Percentiles rank a stretch among this genome's conserved stretches.
phyloP scores from a whole-genome alignment of 2,797 vertebrate genomes.

The Labroides dimidiatus region DNA sequence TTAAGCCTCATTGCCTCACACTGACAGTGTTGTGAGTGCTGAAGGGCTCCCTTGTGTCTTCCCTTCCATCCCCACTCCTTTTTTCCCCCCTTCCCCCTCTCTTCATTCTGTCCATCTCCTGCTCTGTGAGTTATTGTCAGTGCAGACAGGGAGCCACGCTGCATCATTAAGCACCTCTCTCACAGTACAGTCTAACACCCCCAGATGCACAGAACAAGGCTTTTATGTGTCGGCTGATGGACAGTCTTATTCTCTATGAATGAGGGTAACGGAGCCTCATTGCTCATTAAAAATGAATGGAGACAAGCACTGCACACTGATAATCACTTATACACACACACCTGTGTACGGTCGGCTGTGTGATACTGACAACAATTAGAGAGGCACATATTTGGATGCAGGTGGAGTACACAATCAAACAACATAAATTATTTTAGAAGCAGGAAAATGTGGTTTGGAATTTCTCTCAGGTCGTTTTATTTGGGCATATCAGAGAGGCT shows the following conservation, averaged over 20 bases:
- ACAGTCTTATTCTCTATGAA: constrained; percentile 85
- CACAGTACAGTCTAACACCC: constrained; percentile 50
- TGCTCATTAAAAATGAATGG: constrained; percentile 87
- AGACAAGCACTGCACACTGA: constrained; percentile 81
- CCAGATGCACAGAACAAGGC: constrained; percentile 62
- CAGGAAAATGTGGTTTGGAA: constrained; percentile 26
- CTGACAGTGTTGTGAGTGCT: constrained; percentile 69
- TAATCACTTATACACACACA: constrained; percentile 76
- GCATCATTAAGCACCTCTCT: constrained; percentile 69
- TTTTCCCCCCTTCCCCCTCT: constrained; percentile 8
- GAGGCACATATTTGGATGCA: constrained; percentile 37
- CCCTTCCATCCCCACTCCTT: constrained; percentile 26
- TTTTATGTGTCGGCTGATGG: constrained; percentile 80
- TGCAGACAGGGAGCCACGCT: constrained; percentile 55
- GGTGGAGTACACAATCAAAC: constrained; percentile 31
- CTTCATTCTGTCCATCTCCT: constrained; percentile 63
- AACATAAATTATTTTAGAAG: constrained; percentile 32
- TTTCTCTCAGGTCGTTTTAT: constrained; percentile 17
- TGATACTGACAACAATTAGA: constrained; percentile 53
- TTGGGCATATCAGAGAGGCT: constrained; percentile 13
- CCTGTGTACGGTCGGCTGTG: constrained; percentile 52
- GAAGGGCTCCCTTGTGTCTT: constrained; percentile 66
- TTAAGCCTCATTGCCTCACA: constrained; percentile 73
- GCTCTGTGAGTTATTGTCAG: constrained; percentile 64
- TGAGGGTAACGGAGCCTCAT: constrained; percentile 79